Base-by-base conservation (phyloP, 2,797 vertebrate genomes). In the Chanos chanos region DNA sequence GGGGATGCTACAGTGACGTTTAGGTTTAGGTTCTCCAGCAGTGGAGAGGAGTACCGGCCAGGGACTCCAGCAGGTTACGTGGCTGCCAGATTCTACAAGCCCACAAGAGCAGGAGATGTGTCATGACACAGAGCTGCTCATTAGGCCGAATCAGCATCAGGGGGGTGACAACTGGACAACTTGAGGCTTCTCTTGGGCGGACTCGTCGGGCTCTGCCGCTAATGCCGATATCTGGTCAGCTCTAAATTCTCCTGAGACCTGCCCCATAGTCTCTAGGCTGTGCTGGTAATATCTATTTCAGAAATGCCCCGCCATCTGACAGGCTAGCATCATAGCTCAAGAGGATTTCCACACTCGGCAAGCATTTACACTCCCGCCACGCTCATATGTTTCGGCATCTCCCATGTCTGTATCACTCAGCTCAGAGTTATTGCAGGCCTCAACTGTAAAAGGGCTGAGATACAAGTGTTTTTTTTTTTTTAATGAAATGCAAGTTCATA, bases 81-180 rank as follows among this genome's bases (percentile, higher is more conserved):
- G 74, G 91, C 94, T 86, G 94, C 94, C 90, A 93, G 92, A 81
- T 92, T 94, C 88, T 95, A 95, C 89, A 97, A 97, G 87, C 94
- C 94, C 95, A 88, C 87, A 89, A 64, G 81, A 79, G 78, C 81
- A 78, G 79, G 83, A 82, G 85, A 91, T 86, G 86, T 87, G 85
- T 81, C 81, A 72, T 87, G 90, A 91, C 88, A 91, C 76, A 77
- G 68, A 73, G 79, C 81, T 72, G 77, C 89, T 93, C 83, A 82
- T 92, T 91, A 89, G 81, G 75, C 64, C 72, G 77, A 89, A 91
- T 89, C 87, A 89, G 86, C 78, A 73, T 90, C 91, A 90, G 78
- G 67, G 36, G 73, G 77, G 82, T 89, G 89, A 89, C 89, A 91
- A 85, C 70, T 76, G 81, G 85, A 82, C 79, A 79, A 86, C 83